phyloP scores from a whole-genome alignment of 2,888 invertebrate genomes.

The Diogma glabrata region DNA sequence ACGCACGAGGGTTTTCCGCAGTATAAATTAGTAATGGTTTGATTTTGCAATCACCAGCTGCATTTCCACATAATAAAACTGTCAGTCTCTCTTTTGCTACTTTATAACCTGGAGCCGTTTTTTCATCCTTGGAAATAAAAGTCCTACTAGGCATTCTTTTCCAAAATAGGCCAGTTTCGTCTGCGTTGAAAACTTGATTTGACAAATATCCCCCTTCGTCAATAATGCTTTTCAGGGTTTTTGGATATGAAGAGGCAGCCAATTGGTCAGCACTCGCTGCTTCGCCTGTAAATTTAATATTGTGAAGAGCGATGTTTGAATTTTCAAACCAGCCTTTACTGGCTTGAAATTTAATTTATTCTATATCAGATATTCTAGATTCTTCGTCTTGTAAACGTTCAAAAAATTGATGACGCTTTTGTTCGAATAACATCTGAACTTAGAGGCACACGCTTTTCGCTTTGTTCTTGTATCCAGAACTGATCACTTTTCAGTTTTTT shows the following conservation, averaged over 20 bases:
- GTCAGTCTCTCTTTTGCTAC: slow-evolving; percentile 23
- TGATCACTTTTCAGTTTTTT: no score
- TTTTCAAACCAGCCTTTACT: slow-evolving; percentile 20
- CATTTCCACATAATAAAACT: slow-evolving; percentile 21
- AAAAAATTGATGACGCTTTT: slow-evolving; percentile 20
- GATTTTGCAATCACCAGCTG: slow-evolving; percentile 20
- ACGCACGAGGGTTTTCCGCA: slow-evolving; percentile 1
- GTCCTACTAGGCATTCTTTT: no score
- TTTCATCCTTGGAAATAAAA: no score
- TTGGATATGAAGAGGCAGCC: slow-evolving; percentile 18
- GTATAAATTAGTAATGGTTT: slow-evolving; percentile 21
- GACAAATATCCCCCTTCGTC: slow-evolving; percentile 17
- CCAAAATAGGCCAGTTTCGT: no score
- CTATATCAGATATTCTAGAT: neutral
- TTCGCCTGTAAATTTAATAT: slow-evolving; percentile 20
- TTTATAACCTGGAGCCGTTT: slow-evolving; percentile 19
- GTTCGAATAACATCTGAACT: slow-evolving; percentile 20
- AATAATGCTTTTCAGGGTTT: slow-evolving; percentile 19
- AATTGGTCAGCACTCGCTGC: slow-evolving; percentile 19
- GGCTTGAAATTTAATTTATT: slow-evolving; percentile 18
- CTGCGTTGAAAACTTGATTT: slow-evolving; percentile 15
- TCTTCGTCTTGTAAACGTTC: slow-evolving; percentile 17
- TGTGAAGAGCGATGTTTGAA: slow-evolving; percentile 15
- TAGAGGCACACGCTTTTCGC: slow-evolving; percentile 19
- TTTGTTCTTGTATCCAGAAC: slow-evolving; percentile 20